These are phyloP conservation scores for Plectropomus leopardus DNA, from an alignment of 2,113 vertebrate species.

Conservation along the genomic window DNA sequence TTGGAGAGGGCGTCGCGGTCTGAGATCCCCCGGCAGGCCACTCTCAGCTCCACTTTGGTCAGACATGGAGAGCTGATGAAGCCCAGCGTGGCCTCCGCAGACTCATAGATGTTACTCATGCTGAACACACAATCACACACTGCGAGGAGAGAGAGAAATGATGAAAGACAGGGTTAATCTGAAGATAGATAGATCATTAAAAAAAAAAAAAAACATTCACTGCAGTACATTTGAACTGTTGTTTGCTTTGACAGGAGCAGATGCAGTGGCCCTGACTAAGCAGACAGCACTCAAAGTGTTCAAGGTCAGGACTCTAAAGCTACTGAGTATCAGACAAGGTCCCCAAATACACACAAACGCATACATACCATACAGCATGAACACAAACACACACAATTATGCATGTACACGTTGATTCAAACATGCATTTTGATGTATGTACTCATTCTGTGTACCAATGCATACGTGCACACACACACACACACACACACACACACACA, in stretches of 20 bases:
- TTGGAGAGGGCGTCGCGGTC: conserved; percentile 89
- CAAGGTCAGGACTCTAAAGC: conserved; percentile 73
- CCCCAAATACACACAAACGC: conserved; percentile 41
- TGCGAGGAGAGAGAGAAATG: conserved; percentile 37
- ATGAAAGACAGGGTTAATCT: conserved; percentile 16
- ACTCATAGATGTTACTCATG: conserved; percentile 88
- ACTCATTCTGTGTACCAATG: not conserved
- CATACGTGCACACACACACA: not conserved
- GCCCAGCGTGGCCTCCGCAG: conserved; percentile 86
- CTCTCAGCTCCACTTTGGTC: conserved; percentile 90
- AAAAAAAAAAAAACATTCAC: conserved; percentile 1
- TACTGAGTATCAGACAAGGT: conserved; percentile 48
- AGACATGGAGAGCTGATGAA: conserved; percentile 90
- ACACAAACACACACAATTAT: not conserved
- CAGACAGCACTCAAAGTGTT: conserved; percentile 62
- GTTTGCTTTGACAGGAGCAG: conserved; percentile 54
- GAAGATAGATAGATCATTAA: not conserved
- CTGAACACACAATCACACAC: conserved; percentile 67
- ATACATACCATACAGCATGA: not conserved
- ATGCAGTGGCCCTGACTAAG: conserved; percentile 76
- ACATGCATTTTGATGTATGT: not conserved
- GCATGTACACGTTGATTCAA: not conserved
- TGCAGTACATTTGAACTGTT: conserved; percentile 47
- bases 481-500: not conserved
- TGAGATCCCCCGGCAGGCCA: conserved; percentile 89